Evolutionary conservation across 2,888 invertebrate genomes (phyloP).

Genomic region (Pyrgus malvae): DNA sequence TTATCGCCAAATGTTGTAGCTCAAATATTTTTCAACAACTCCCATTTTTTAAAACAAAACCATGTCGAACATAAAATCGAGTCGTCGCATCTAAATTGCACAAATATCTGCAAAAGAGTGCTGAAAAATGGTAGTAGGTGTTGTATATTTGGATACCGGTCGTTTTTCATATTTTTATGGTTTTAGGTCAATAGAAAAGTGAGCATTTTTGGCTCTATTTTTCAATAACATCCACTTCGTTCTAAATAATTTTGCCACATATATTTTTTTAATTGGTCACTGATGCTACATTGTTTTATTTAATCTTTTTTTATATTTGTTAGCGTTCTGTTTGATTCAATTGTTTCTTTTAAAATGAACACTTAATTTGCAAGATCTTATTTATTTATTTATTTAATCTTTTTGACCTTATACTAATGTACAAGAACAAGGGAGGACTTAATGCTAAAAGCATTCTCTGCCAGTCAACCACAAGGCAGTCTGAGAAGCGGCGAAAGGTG

Average conservation of each 20-base stretch:
- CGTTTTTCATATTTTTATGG: constrained; percentile 8
- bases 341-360: no score
- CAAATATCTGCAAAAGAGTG: not conserved
- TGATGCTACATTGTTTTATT: not conserved
- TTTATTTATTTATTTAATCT: no score
- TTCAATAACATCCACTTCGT: not conserved
- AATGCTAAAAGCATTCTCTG: no score
- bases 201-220: not conserved
- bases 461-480: no score
- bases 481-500: no score
- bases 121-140: not conserved
- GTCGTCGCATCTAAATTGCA: constrained; percentile 5
- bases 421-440: no score
- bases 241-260: not conserved
- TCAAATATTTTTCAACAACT: constrained; percentile 15
- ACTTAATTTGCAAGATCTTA: no score
- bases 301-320: no score
- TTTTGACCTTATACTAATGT: no score
- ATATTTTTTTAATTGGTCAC: not conserved
- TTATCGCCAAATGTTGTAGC: constrained; percentile 6
- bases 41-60: constrained; percentile 13
- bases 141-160: not conserved
- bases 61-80: constrained; percentile 14
- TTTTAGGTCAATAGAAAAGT: not conserved
- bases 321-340: no score